phyloP scores from a whole-genome alignment of 2,888 invertebrate genomes.

The Papilio elwesi region DNA sequence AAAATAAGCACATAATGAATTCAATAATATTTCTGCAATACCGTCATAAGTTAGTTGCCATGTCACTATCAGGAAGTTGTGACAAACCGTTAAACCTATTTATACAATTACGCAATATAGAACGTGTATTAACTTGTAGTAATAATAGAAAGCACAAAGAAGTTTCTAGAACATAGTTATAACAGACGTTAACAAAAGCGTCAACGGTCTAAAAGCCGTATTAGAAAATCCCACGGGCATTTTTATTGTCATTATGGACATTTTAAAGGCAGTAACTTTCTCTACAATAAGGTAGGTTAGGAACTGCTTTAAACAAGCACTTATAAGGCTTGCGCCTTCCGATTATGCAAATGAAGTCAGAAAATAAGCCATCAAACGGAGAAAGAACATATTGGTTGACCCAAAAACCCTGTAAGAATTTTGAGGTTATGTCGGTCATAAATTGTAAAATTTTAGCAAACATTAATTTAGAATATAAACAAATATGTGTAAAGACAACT shows the following conservation, averaged over 20 bases:
- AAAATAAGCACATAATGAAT: not conserved
- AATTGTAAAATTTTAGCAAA: slow-evolving; percentile 50
- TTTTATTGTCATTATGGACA: not conserved
- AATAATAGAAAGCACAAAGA: slow-evolving; percentile 25
- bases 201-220: not conserved
- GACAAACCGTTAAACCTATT: slow-evolving; percentile 1
- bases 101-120: slow-evolving; percentile 30
- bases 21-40: not conserved
- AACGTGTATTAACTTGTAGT: slow-evolving; percentile 18
- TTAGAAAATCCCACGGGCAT: not conserved
- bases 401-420: slow-evolving; percentile 59
- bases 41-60: not conserved
- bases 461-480: slow-evolving; percentile 45
- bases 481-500: slow-evolving; percentile 47
- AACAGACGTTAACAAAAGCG: not conserved
- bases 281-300: not conserved
- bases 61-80: not conserved
- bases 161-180: slow-evolving; percentile 21
- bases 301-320: not conserved
- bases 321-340: not conserved
- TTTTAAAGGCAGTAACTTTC: slow-evolving; percentile 22
- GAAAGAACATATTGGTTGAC: slow-evolving; percentile 74
- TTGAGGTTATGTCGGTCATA: slow-evolving; percentile 47
- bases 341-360: slow-evolving; percentile 27
- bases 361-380: slow-evolving; percentile 20